phyloP scores from a whole-genome alignment of 1,140 invertebrate genomes.

The Cydia amplana region DNA sequence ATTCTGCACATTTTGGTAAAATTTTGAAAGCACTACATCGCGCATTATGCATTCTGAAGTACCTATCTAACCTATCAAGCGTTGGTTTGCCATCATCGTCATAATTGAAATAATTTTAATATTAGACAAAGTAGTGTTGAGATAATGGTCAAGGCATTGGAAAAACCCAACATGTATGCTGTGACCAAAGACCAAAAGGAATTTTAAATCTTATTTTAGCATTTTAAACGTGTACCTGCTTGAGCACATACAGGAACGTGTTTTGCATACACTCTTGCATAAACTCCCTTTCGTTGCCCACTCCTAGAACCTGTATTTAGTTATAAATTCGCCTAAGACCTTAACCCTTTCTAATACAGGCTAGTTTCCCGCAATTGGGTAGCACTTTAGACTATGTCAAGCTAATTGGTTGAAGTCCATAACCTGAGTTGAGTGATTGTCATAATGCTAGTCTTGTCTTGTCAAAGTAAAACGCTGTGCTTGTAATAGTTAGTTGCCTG shows the following conservation, averaged over 20 bases:
- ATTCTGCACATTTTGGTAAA: too few species aligned
- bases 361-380: not conserved
- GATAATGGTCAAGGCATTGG: not conserved
- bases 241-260: conserved; percentile 15
- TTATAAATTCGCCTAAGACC: not conserved
- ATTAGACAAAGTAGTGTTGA: not conserved
- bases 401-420: conserved; percentile 17
- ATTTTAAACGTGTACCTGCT: not conserved
- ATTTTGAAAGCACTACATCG: too few species aligned
- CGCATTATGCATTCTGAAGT: too few species aligned
- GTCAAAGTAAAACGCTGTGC: conserved; percentile 15
- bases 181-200: too few species aligned
- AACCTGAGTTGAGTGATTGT: conserved; percentile 9
- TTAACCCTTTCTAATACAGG: not conserved
- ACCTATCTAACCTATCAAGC: too few species aligned
- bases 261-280: conserved; percentile 18
- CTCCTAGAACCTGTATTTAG: not conserved
- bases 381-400: not conserved
- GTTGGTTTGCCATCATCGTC: too few species aligned
- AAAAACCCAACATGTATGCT: not conserved
- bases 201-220: not conserved
- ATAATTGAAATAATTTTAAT: too few species aligned
- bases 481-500: not conserved
- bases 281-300: not conserved
- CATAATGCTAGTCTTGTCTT: conserved; percentile 16